Percentiles rank a stretch among this genome's conserved stretches.
Evolutionary conservation across 2,113 vertebrate genomes (phyloP).

Genomic region (Clinocottus analis): DNA sequence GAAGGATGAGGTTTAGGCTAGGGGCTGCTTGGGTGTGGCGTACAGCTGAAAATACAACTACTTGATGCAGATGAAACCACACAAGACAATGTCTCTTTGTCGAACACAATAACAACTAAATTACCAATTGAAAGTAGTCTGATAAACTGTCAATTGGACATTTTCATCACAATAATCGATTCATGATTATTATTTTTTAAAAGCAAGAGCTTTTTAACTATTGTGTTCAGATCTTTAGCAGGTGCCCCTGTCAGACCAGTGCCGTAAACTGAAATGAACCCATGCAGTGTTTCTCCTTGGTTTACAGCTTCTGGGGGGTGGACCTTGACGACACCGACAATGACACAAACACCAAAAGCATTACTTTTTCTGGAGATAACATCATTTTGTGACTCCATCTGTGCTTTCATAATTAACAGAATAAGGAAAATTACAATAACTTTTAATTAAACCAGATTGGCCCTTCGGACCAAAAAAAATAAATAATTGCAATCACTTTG

Average conservation of each 20-base stretch:
- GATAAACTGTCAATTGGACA: background rate
- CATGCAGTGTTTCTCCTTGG: too few relatives aligned
- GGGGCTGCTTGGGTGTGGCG: constrained; percentile 24
- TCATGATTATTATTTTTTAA: background rate
- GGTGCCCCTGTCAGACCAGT: background rate
- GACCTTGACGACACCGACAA: too few relatives aligned
- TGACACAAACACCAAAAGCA: too few relatives aligned
- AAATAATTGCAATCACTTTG: too few relatives aligned
- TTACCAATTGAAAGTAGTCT: background rate
- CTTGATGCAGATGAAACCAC: constrained; percentile 10
- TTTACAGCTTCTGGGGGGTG: too few relatives aligned
- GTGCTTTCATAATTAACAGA: too few relatives aligned
- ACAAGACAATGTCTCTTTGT: background rate
- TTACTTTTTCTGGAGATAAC: too few relatives aligned
- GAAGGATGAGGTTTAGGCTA: constrained; percentile 6
- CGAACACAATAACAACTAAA: constrained; percentile 7
- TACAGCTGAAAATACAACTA: constrained; percentile 40
- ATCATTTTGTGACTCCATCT: too few relatives aligned
- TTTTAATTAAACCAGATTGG: too few relatives aligned
- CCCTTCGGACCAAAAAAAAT: too few relatives aligned
- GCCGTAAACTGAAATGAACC: constrained; percentile 10
- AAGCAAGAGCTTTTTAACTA: background rate
- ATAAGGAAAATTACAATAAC: too few relatives aligned
- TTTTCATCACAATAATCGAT: background rate
- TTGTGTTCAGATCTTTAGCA: background rate